A percentile compares a stretch with the other conserved stretches of the same genome.
Conservation (phyloP, 2,888 invertebrate species). For the Monochamus alternatus region DNA sequence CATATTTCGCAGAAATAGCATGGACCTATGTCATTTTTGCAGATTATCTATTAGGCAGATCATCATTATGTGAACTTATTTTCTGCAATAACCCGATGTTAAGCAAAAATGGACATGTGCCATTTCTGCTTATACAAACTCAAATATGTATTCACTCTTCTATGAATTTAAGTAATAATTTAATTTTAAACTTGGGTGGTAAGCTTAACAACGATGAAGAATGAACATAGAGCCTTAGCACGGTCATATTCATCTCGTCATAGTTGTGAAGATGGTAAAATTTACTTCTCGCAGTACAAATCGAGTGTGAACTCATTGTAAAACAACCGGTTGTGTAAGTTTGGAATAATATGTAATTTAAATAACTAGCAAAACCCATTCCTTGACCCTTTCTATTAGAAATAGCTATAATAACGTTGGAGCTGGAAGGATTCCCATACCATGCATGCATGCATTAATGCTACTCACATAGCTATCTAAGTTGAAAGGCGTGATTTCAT, state of each 20-base stretch:
- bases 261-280: background rate
- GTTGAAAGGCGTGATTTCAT: background rate
- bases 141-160: too few relatives aligned
- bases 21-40: too few relatives aligned
- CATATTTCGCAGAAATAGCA: too few relatives aligned
- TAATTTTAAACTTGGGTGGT: too few relatives aligned
- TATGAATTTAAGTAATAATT: too few relatives aligned
- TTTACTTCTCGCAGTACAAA: background rate
- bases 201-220: too few relatives aligned
- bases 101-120: too few relatives aligned
- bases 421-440: constrained; percentile 24
- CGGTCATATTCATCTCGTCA: background rate
- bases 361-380: constrained; percentile 25
- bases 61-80: too few relatives aligned
- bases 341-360: constrained; percentile 29
- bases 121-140: too few relatives aligned
- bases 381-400: constrained; percentile 19
- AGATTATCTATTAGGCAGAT: too few relatives aligned
- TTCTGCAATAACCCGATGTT: too few relatives aligned
- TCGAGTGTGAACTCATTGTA: background rate
- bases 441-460: constrained; percentile 24
- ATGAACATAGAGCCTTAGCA: background rate
- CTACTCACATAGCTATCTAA: constrained; percentile 3
- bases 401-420: constrained; percentile 19
- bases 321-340: constrained; percentile 2